Conservation (phyloP, 2,797 vertebrate genomes). For the Hephaestus fuliginosus region DNA sequence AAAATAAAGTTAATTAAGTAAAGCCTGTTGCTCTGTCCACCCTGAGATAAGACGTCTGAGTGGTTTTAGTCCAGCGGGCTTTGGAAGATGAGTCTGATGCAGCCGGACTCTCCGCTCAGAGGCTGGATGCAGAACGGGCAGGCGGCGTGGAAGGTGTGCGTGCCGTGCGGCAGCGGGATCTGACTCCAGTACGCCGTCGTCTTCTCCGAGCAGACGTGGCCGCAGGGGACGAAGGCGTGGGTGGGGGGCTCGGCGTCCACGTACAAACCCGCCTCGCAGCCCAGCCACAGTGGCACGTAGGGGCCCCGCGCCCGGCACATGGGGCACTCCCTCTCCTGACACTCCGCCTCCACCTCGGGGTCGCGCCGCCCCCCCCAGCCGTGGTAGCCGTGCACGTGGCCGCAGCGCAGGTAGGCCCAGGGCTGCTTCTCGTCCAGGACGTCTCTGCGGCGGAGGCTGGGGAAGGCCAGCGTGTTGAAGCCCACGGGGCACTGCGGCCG, state of each 20-base stretch:
- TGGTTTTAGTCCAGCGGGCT: constrained; percentile 90
- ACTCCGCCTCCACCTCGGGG: constrained; percentile 86
- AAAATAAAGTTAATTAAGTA: constrained; percentile 36
- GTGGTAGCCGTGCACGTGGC: constrained; percentile 96
- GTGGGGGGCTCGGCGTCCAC: constrained; percentile 93
- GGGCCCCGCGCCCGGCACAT: constrained; percentile 94
- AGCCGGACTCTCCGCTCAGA: constrained; percentile 88
- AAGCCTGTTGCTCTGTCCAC: neutral
- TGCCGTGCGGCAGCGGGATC: constrained; percentile 92
- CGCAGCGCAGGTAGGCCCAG: constrained; percentile 95
- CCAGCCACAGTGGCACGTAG: constrained; percentile 96
- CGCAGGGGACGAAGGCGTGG: constrained; percentile 93
- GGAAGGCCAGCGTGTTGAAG: constrained; percentile 95
- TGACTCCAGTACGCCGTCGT: constrained; percentile 94
- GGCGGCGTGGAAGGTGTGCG: constrained; percentile 92
- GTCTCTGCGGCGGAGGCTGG: constrained; percentile 92
- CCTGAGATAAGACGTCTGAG: neutral
- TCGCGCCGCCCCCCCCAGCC: constrained; percentile 89
- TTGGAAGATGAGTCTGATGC: constrained; percentile 95
- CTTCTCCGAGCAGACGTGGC: constrained; percentile 96
- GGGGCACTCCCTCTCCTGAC: constrained; percentile 93
- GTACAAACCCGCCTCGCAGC: constrained; percentile 93
- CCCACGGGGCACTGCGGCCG: constrained; percentile 96
- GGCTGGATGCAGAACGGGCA: constrained; percentile 96
- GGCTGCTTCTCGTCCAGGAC: constrained; percentile 92